Evolutionary conservation across 2,888 invertebrate genomes (phyloP).

Genomic region (Agonopterix heracliana): DNA sequence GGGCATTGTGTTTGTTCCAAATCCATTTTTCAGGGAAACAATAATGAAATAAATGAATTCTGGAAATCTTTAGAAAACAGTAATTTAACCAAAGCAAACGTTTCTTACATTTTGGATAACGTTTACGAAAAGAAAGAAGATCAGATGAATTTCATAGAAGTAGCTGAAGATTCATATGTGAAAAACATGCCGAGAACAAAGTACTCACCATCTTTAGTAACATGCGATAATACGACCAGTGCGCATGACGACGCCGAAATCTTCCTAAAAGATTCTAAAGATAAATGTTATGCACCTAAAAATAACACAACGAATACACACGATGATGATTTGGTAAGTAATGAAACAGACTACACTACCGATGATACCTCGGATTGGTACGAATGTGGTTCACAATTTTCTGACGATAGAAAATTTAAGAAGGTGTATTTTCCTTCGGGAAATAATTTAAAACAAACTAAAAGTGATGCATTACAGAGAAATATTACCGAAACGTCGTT

Average conservation of each 20-base stretch:
- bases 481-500: not conserved
- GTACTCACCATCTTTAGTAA: too few relatives aligned
- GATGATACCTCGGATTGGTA: slow-evolving; percentile 24
- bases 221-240: slow-evolving; percentile 20
- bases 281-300: slow-evolving; percentile 7
- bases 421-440: slow-evolving; percentile 21
- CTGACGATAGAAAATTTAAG: slow-evolving; percentile 12
- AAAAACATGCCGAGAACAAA: too few relatives aligned
- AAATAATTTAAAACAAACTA: too few relatives aligned
- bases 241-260: slow-evolving; percentile 23
- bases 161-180: too few relatives aligned
- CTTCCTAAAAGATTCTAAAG: slow-evolving; percentile 27
- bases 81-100: slow-evolving; percentile 19
- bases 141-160: too few relatives aligned
- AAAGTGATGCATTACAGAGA: slow-evolving; percentile 11
- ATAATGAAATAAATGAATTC: slow-evolving; percentile 32
- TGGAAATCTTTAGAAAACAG: slow-evolving; percentile 29
- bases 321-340: slow-evolving; percentile 19
- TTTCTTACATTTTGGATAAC: slow-evolving; percentile 43
- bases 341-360: slow-evolving; percentile 18
- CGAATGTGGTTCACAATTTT: slow-evolving; percentile 15
- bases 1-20: slow-evolving; percentile 43
- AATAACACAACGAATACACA: slow-evolving; percentile 23
- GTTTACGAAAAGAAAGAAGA: slow-evolving; percentile 11
- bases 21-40: slow-evolving; percentile 29